Evolutionary conservation across 2,113 vertebrate genomes (phyloP).

Genomic region (Takifugu bimaculatus): DNA sequence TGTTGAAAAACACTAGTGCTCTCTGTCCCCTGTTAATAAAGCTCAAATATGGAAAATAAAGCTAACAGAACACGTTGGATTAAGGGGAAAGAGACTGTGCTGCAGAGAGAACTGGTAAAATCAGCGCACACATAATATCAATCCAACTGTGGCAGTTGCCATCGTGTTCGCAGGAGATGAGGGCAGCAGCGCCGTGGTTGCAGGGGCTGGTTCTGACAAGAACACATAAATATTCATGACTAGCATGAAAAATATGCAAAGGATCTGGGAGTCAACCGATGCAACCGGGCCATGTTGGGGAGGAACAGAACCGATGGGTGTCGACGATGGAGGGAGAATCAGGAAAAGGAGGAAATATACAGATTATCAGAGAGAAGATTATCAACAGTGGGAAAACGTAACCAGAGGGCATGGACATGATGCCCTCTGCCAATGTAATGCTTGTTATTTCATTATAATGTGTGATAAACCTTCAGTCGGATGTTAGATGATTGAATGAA

Average conservation of each 20-base stretch:
- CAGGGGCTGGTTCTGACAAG: constrained; percentile 45
- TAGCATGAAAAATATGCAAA: constrained; percentile 43
- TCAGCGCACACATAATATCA: no score
- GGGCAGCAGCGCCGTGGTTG: constrained; percentile 39
- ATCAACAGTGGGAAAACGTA: constrained; percentile 20
- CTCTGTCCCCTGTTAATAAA: not conserved
- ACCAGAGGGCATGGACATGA: no score
- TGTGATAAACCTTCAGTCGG: no score
- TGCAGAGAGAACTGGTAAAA: no score
- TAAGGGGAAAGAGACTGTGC: no score
- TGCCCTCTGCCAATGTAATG: no score
- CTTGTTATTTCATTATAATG: no score
- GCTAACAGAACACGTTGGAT: not conserved
- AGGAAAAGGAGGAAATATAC: constrained; percentile 46
- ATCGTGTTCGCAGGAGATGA: constrained; percentile 44
- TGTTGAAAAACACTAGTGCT: not conserved
- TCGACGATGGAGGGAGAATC: constrained; percentile 20
- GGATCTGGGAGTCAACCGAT: constrained; percentile 28
- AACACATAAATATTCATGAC: constrained; percentile 62
- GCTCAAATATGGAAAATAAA: not conserved
- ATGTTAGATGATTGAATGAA: no score
- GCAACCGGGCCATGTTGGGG: constrained; percentile 18
- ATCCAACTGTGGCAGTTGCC: constrained; percentile 27
- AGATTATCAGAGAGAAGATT: not conserved
- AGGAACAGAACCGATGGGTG: constrained; percentile 15